Evolutionary conservation across 2,113 vertebrate genomes (phyloP).

Genomic region (Stigmatopora nigra): DNA sequence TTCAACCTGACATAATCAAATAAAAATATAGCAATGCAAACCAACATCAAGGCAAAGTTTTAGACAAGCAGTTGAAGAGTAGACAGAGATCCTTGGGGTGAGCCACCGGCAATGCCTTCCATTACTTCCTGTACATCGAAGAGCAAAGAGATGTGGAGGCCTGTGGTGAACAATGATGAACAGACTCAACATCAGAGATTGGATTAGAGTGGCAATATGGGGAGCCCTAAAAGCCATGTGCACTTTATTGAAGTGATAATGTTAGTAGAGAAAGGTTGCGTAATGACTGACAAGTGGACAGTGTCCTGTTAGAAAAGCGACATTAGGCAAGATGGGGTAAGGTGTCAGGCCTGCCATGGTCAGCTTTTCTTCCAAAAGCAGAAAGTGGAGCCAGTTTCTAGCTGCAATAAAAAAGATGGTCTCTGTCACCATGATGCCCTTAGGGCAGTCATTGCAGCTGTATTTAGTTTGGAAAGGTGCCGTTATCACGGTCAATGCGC

Average conservation of each 20-base stretch:
- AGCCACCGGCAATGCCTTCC: slow-evolving; percentile 50
- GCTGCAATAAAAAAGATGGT: slow-evolving; percentile 25
- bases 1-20: slow-evolving; percentile 62
- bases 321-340: slow-evolving; percentile 35
- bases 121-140: slow-evolving; percentile 54
- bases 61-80: slow-evolving; percentile 55
- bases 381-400: slow-evolving; percentile 22
- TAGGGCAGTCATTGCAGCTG: slow-evolving; percentile 43
- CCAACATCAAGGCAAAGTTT: slow-evolving; percentile 43
- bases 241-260: slow-evolving; percentile 71
- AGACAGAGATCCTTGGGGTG: slow-evolving; percentile 42
- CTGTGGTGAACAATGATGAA: slow-evolving; percentile 61
- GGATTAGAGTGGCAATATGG: slow-evolving; percentile 68
- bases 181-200: slow-evolving; percentile 64
- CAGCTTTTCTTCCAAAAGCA: slow-evolving; percentile 41
- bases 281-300: slow-evolving; percentile 59
- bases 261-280: slow-evolving; percentile 56
- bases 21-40: slow-evolving; percentile 48
- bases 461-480: slow-evolving; percentile 20
- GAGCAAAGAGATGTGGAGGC: slow-evolving; percentile 46
- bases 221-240: slow-evolving; percentile 63
- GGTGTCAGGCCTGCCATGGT: slow-evolving; percentile 39
- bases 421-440: slow-evolving; percentile 27
- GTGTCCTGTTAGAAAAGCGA: slow-evolving; percentile 46
- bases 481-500: slow-evolving; percentile 34